A percentile compares a stretch with the other conserved stretches of the same genome.
These are phyloP conservation scores for Sitobion miscanthi DNA, from an alignment of 1,140 invertebrate species.

Conservation along the genomic window DNA sequence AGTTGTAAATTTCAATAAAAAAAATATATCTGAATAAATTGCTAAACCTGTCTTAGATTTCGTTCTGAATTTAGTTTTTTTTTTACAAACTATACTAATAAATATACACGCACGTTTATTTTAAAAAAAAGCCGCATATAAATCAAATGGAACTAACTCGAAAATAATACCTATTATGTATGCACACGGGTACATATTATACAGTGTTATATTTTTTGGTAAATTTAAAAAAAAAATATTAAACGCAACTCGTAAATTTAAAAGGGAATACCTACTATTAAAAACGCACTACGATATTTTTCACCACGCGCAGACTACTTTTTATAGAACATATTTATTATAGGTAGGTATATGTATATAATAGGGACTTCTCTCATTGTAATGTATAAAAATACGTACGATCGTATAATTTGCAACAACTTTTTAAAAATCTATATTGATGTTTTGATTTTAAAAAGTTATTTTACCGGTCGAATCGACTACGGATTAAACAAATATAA, in stretches of 20 bases:
- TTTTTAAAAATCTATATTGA: not conserved
- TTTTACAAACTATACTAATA: not conserved
- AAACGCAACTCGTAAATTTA: not conserved
- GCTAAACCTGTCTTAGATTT: not conserved
- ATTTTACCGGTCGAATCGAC: not conserved
- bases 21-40: not conserved
- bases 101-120: not conserved
- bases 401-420: not conserved
- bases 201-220: not conserved
- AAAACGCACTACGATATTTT: not conserved
- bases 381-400: not conserved
- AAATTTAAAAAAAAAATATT: not conserved
- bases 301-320: not conserved
- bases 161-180: not conserved
- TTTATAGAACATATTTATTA: not conserved
- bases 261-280: not conserved
- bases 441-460: not conserved
- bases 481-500: not conserved
- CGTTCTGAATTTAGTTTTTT: not conserved
- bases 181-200: not conserved
- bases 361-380: not conserved
- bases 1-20: not conserved
- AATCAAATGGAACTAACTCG: not conserved
- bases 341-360: not conserved
- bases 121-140: not conserved